Percentiles rank a stretch among this genome's conserved stretches.
Conservation (phyloP, 2,113 vertebrate genomes). For the Seriola aureovittata region DNA sequence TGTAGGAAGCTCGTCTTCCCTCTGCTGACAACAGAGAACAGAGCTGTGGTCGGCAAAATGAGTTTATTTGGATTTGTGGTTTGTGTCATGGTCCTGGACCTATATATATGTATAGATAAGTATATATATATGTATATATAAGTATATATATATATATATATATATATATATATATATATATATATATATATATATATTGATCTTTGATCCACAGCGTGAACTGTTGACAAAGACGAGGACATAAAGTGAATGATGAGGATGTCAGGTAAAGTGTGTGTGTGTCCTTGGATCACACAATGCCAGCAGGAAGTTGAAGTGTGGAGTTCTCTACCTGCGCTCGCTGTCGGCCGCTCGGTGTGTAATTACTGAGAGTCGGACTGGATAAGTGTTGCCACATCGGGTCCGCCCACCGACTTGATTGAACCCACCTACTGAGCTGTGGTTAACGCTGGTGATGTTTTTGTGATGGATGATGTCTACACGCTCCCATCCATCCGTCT, state of each 20-base stretch:
- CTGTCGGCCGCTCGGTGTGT: neutral
- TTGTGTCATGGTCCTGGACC: neutral
- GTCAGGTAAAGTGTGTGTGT: neutral
- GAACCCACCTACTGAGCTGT: constrained; percentile 29
- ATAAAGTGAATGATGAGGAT: constrained; percentile 9
- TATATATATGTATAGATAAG: no score
- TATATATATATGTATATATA: no score
- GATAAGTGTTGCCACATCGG: constrained; percentile 27
- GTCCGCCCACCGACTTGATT: constrained; percentile 29
- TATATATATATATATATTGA: no score
- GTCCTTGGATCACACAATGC: neutral
- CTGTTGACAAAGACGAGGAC: neutral
- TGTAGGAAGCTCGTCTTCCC: no score
- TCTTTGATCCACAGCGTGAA: no score
- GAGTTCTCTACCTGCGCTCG: neutral
- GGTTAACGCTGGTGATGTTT: constrained; percentile 38
- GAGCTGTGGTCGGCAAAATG: no score
- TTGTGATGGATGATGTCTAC: constrained; percentile 47
- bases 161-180: no score
- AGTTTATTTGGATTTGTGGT: neutral
- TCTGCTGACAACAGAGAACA: neutral
- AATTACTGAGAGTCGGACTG: constrained; percentile 16
- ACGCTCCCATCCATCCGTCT: constrained; percentile 37
- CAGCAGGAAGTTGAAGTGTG: neutral
- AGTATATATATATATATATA: no score